Conservation (phyloP, 2,888 invertebrate species). For the Hyalella azteca region DNA sequence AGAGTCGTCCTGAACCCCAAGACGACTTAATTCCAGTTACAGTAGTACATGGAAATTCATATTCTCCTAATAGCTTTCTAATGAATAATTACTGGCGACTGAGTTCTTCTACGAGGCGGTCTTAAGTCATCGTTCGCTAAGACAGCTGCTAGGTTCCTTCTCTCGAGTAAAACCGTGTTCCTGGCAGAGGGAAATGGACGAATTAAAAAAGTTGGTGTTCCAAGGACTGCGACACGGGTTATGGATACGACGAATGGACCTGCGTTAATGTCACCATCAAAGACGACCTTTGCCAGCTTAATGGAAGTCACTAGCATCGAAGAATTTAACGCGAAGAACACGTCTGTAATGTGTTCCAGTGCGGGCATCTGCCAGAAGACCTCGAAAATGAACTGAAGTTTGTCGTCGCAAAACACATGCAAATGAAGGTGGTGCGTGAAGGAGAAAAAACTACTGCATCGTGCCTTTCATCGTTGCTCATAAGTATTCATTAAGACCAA, state of each 20-base stretch:
- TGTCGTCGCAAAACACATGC: background rate
- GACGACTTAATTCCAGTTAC: background rate
- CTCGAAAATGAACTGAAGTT: background rate
- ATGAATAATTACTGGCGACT: conserved; percentile 6
- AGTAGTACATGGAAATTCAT: conserved; percentile 3
- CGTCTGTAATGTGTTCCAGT: conserved; percentile 11
- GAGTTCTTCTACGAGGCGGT: background rate
- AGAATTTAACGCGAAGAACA: background rate
- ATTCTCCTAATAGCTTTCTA: background rate
- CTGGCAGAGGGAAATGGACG: background rate
- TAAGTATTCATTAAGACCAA: background rate
- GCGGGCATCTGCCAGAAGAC: background rate
- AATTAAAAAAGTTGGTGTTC: conserved; percentile 7
- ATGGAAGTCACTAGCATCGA: background rate
- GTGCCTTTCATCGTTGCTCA: background rate
- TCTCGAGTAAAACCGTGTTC: background rate
- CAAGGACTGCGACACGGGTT: background rate
- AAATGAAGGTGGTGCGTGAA: background rate
- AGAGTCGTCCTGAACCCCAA: background rate
- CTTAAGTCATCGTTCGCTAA: conserved; percentile 12
- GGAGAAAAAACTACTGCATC: background rate
- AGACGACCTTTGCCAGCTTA: background rate
- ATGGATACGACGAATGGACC: conserved; percentile 26
- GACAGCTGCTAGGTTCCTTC: background rate
- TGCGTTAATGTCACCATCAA: conserved; percentile 17